Percentiles rank a stretch among this genome's conserved stretches.
Evolutionary conservation across 1,140 invertebrate genomes (phyloP).

Genomic region (Bombus impatiens): DNA sequence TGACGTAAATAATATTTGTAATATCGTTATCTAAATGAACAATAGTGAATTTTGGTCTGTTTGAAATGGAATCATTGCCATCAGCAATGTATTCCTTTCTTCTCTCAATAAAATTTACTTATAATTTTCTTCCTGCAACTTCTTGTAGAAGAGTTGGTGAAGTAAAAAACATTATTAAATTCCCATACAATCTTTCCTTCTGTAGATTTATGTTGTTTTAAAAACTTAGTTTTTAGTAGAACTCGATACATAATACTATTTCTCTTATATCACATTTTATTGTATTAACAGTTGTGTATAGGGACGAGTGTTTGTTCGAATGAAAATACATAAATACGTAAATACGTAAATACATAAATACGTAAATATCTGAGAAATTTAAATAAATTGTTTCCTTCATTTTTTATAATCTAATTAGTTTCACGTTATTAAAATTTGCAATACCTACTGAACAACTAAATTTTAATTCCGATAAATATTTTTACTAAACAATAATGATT

Average conservation of each 20-base stretch:
- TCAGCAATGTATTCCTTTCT: conserved; percentile 59
- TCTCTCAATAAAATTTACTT: background rate
- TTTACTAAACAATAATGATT: background rate
- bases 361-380: background rate
- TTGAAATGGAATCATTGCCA: conserved; percentile 61
- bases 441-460: conserved; percentile 3
- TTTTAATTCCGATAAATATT: conserved; percentile 2
- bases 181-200: too few relatives aligned
- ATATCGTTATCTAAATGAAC: background rate
- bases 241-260: background rate
- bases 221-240: background rate
- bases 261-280: conserved; percentile 38
- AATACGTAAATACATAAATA: too few relatives aligned
- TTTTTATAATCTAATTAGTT: background rate
- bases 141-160: conserved; percentile 62
- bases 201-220: background rate
- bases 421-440: background rate
- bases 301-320: background rate
- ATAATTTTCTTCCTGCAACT: conserved; percentile 66
- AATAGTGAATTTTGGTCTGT: background rate
- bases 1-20: background rate
- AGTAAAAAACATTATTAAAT: conserved; percentile 27
- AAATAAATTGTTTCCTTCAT: background rate
- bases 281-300: conserved; percentile 26
- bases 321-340: too few relatives aligned